Percentiles rank a stretch among this genome's conserved stretches.
These are phyloP conservation scores for Odontamblyopus rebecca DNA, from an alignment of 2,797 vertebrate species.

Conservation along the genomic window DNA sequence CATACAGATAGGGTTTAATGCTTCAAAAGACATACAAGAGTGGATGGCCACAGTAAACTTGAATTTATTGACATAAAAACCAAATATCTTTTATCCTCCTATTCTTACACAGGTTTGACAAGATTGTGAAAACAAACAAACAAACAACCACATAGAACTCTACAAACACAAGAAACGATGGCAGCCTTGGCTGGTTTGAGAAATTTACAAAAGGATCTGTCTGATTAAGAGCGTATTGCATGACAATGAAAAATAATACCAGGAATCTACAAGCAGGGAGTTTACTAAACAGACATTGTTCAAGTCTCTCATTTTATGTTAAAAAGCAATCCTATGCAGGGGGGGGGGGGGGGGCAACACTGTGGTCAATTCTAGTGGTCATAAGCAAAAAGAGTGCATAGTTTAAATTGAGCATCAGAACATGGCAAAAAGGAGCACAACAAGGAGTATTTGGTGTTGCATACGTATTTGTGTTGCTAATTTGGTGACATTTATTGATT, in stretches of 20 bases:
- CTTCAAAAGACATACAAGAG: conserved; percentile 87
- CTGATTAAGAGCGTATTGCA: conserved; percentile 64
- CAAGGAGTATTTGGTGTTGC: conserved; percentile 78
- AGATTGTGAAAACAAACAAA: conserved; percentile 81
- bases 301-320: conserved; percentile 81
- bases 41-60: conserved; percentile 91
- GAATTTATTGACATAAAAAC: conserved; percentile 92
- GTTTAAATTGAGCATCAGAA: conserved; percentile 72
- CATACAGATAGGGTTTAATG: conserved; percentile 87
- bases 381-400: conserved; percentile 82
- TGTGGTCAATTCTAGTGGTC: conserved; percentile 88
- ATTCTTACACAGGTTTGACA: conserved; percentile 92
- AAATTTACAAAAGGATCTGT: conserved; percentile 75
- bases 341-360: conserved; percentile 68
- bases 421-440: conserved; percentile 63
- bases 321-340: conserved; percentile 68
- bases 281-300: conserved; percentile 77
- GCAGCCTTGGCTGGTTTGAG: conserved; percentile 74
- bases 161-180: conserved; percentile 65
- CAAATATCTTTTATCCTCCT: conserved; percentile 85
- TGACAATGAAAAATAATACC: conserved; percentile 56
- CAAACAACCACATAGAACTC: conserved; percentile 70
- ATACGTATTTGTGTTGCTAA: conserved; percentile 54
- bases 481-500: conserved; percentile 39
- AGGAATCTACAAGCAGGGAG: conserved; percentile 67